Evolutionary conservation across 1,140 invertebrate species (phyloP), one percentile per base, ranked within the genome.

Genomic region (Macrobrachium rosenbergii): DNA sequence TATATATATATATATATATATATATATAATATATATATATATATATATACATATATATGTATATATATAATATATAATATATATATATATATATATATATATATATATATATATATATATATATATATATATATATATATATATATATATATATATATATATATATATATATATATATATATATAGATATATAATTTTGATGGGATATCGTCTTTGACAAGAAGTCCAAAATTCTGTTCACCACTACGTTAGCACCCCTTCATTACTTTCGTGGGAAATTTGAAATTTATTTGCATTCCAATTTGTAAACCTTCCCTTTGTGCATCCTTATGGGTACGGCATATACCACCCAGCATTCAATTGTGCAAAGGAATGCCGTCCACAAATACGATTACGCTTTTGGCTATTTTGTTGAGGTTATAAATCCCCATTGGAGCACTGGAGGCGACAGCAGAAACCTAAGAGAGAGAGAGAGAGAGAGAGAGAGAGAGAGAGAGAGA

Each of bases 21-120:
- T 37, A 37, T 37, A 37, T 37, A 37, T 37, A 3, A n/a, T n/a
- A n/a, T n/a, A n/a, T n/a, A n/a, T 37, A 37, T 37, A 37, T 37
- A 37, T 37, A 37, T 37, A 37, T 37, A 37, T 37, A 37, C 3
- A 37, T 37, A 7, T 69, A 69, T 12, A 69, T 69, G 12, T 69
- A 12, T 69, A 12, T 69, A 69, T 69, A 12, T 69, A 69, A 69
- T 69, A 69, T 69, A 69, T 69, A 69, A 69, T 69, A 69, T 69
- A 69, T 69, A n/a, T 69, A 69, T 69, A 69, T 69, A 69, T 69
- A 69, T 69, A 69, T 69, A 69, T 69, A 69, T 69, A 69, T 69
- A 69, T 69, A 69, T 12, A 7, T 69, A 69, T 12, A 69, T 69
- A 69, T 69, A 12, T 69, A 12, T 69, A 69, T 69, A 12, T 69